Evolutionary conservation across 1,140 invertebrate species (phyloP).

Genomic region (Drosophila guanche): DNA sequence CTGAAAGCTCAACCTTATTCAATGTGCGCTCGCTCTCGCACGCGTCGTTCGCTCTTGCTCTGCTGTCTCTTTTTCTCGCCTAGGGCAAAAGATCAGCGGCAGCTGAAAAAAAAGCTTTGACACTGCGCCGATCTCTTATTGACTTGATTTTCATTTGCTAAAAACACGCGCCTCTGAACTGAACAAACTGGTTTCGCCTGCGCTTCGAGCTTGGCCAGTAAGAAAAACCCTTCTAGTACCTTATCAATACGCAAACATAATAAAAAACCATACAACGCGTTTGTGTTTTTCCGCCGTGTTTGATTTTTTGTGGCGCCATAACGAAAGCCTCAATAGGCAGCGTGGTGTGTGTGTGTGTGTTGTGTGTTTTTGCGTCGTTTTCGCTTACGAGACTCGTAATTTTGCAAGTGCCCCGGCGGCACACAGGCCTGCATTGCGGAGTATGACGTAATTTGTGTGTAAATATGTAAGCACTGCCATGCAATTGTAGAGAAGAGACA

Average conservation of each 20-base stretch:
- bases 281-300: constrained; percentile 8
- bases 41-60: constrained; percentile 14
- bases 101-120: constrained; percentile 30
- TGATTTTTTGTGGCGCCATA: constrained; percentile 32
- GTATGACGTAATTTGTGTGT: constrained; percentile 74
- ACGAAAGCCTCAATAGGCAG: constrained; percentile 19
- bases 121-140: constrained; percentile 30
- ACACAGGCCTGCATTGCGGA: constrained; percentile 56
- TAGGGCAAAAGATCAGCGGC: constrained; percentile 34
- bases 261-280: constrained; percentile 4
- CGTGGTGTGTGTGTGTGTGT: constrained; percentile 8
- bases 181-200: no score
- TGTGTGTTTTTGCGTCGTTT: constrained; percentile 25
- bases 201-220: neutral
- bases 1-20: constrained; percentile 27
- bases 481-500: constrained; percentile 58
- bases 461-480: constrained; percentile 59
- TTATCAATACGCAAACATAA: constrained; percentile 22
- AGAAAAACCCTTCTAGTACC: constrained; percentile 2
- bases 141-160: constrained; percentile 36
- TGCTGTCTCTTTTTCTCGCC: neutral
- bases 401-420: constrained; percentile 64
- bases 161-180: constrained; percentile 16
- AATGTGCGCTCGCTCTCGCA: neutral
- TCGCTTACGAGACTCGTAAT: constrained; percentile 60